Percentiles rank a stretch among this genome's conserved stretches.
Conservation (phyloP, 2,888 invertebrate species). For the Linnaemya vulpina region DNA sequence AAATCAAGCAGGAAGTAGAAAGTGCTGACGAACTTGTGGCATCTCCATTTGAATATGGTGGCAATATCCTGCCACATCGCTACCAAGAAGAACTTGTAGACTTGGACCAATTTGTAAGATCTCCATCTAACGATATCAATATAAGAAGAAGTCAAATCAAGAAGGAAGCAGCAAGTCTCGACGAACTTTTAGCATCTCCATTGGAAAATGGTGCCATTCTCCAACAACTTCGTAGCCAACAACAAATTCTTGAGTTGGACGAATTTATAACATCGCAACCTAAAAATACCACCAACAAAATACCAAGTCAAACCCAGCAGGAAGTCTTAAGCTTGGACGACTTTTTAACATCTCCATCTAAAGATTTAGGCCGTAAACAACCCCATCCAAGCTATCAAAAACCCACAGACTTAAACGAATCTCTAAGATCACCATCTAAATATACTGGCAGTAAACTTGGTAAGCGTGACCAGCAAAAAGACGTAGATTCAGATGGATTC, state of each 20-base stretch:
- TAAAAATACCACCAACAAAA: background rate
- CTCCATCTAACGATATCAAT: background rate
- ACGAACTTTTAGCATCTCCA: no score
- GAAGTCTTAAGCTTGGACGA: slow-evolving; percentile 37
- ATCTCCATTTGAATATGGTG: background rate
- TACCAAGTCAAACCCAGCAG: background rate
- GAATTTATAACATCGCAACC: background rate
- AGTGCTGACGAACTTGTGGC: background rate
- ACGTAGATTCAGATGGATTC: background rate
- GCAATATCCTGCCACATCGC: background rate
- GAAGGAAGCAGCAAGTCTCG: no score
- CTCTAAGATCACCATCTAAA: background rate
- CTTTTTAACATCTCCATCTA: slow-evolving; percentile 72
- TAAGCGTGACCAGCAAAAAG: background rate
- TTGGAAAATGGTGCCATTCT: background rate
- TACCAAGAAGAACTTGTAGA: background rate
- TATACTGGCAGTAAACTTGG: background rate
- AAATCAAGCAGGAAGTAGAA: background rate
- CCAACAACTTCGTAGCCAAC: background rate
- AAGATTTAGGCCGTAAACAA: background rate
- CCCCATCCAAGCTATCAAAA: no score
- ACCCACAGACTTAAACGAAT: background rate
- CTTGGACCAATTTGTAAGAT: slow-evolving; percentile 72
- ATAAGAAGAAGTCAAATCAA: no score
- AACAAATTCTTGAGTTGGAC: slow-evolving; percentile 23